Evolutionary conservation across 2,797 vertebrate genomes (phyloP), one percentile per base, ranked within the genome.

Genomic region (Thaleichthys pacificus): DNA sequence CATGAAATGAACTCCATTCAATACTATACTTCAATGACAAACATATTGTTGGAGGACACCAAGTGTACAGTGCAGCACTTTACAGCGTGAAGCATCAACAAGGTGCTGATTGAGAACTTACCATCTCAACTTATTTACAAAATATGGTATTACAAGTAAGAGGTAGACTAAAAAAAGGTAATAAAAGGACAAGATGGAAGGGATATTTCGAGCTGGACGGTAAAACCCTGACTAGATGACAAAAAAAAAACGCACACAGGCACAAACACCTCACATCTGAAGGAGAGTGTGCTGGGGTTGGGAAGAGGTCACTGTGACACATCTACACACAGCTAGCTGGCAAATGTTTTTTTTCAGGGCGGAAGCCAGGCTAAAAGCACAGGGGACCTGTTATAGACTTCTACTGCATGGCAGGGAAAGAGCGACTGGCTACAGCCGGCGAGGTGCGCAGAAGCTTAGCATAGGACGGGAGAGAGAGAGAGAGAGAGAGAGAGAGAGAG

Each of bases 211-310:
- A 66, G 22, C 19, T 42, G 30, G 61, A 24, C 61, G 35, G 22
- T 58, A 28, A 67, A 32, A 70, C 22, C 61, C 24, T 38, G 11
- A 69, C 26, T 17, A 76, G 73, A 68, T 70, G 60, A 12, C 9
- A 2, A 14, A 14, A 38, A 38, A 38, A 9, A 12, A 60, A 6
- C 38, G 51, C 38, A 69, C 26, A 35, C 26, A 17, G 17, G 14
- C 21, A 60, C 58, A 60, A 17, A 54, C 51, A 19, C 51, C 51
- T 42, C 21, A 47, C 42, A 17, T 66, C 14, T 75, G 68, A 76
- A 51, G 28, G 24, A 61, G 28, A 62, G 54, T 0, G 65, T 30
- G 19, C 15, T 63, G 62, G 38, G 61, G 0, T 67, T 51, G 62
- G 8, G 70, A 11, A 1, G 17, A 73, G 65, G 66, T 78, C 66